Base-by-base conservation (phyloP, 2,888 invertebrate genomes). In the Julus scanicus region DNA sequence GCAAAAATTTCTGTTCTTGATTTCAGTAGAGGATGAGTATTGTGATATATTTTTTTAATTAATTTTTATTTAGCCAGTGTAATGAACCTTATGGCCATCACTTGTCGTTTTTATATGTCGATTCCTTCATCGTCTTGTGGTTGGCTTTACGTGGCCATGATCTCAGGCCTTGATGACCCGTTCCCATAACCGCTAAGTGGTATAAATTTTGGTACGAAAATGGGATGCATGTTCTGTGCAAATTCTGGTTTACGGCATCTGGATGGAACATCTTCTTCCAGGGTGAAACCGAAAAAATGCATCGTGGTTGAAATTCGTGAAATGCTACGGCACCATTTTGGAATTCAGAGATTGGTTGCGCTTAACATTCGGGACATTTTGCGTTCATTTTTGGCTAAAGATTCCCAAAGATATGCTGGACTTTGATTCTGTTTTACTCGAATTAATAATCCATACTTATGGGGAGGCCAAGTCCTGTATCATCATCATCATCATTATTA, bases 31-130 rank as follows among this genome's bases (percentile, higher is more conserved):
- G 71, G 29, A 71, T 39, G 37, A 80, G 37, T 80, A 80, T 80
- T 80, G 80, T 80, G 71, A 71, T 80, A 80, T 80, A 37, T 80
- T 80, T 44, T 20, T n/a, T 71, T 11, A 29, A 71, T 29, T 71
- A 71, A 80, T 37, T 80, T 53, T 80, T 80, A 71, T 71, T 20
- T 17, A 5, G 20, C 20, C 63, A 17, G 63, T 8, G 63, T 71
- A 80, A 80, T 80, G 37, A 20, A 80, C 37, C 13, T 37, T 80
- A 15, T 37, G 13, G 80, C 29, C 80, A 80, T 80, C 80, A 80
- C 80, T 0, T 29, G 80, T 11, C 13, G 37, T 80, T 80, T 80
- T 53, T 17, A 53, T 13, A 17, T 63, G 63, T 80, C 37, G 13
- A 80, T 37, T 71, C 29, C 11, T 80, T 80, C 37, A 9, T 37